Base-by-base conservation (phyloP, 2,797 vertebrate genomes). In the Spea hammondii region DNA sequence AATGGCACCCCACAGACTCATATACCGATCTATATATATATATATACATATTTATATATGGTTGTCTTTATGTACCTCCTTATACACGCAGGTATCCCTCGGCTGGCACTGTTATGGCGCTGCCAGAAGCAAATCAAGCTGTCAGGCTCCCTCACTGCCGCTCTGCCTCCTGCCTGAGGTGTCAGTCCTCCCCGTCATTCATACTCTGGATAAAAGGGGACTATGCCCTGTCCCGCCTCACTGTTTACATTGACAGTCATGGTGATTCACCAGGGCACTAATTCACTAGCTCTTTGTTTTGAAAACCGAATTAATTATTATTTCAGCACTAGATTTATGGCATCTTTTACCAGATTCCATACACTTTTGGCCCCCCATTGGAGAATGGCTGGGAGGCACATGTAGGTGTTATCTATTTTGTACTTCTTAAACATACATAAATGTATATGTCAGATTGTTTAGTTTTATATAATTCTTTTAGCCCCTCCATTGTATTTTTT, bases 201-300 rank as follows among this genome's bases (percentile, higher is more conserved):
- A 11, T 14, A 57, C 54, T 64, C 45, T 44, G n/a, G 32, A 59
- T 12, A 49, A 65, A 48, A 59, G 53, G 69, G 13, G 48, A 67
- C 51, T 76, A 14, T 80, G 73, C 50, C 46, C 64, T 50, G 54
- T 51, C 48, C 74, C 54, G 62, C 79, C 79, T 65, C 6, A 6
- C 5, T 77, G 74, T 76, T 59, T 67, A 66, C 14, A 11, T 64
- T 49, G 8, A 51, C 48, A 69, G 11, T 62, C 59, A 50, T 51
- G 53, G 65, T n/a, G 8, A 79, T 65, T 70, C 66, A 70, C 47
- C 45, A 47, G 59, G 48, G 14, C 69, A 60, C 44, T 65, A 5
- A 11, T 67, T 54, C 64, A 46, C 47, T 51, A n/a, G 55, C 57
- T 59, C 55, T 32, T 32, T 32, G 32, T 32, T 32, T 32, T 32